Conservation (phyloP, 2,113 vertebrate species). For the Rallus limicola region DNA sequence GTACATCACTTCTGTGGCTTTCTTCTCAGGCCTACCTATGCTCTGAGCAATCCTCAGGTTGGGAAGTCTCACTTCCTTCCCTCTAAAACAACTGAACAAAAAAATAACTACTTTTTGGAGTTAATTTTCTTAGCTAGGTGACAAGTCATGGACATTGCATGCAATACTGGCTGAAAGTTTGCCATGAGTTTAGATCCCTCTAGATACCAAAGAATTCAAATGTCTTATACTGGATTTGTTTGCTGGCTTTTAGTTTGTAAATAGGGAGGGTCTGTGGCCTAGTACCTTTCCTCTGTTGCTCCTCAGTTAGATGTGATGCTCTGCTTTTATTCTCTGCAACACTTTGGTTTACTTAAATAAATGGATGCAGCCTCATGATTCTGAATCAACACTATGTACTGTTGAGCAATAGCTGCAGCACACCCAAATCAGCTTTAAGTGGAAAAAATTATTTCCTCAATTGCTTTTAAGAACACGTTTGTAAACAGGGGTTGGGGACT, state of each 20-base stretch:
- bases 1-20: neutral
- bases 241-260: neutral
- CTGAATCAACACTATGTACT: neutral
- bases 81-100: neutral
- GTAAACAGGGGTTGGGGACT: neutral
- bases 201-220: neutral
- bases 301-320: neutral
- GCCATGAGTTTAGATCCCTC: neutral
- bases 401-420: neutral
- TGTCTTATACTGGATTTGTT: neutral
- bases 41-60: neutral
- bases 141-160: neutral
- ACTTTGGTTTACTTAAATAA: neutral
- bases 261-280: neutral
- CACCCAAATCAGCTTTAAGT: neutral
- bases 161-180: neutral
- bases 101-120: neutral
- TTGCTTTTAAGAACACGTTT: neutral
- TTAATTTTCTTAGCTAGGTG: neutral
- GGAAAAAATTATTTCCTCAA: neutral
- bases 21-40: fast-evolving
- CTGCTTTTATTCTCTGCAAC: neutral
- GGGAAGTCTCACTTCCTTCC: neutral
- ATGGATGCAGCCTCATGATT: neutral
- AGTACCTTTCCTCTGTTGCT: neutral